Base-by-base conservation (phyloP, 2,113 vertebrate genomes). In the Solea solea region DNA sequence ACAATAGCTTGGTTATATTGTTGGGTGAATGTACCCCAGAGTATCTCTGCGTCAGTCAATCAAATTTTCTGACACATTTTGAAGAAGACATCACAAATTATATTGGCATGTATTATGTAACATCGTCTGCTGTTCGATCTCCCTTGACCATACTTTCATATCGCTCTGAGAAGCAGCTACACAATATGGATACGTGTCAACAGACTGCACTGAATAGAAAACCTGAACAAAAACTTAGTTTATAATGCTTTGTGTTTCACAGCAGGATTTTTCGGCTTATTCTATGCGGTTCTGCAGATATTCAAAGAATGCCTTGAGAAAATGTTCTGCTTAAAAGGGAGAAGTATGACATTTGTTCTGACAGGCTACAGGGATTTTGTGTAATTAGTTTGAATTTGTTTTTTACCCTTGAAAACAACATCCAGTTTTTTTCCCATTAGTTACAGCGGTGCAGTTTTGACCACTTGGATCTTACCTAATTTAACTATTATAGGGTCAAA, bases 381-480 rank as follows among this genome's bases (percentile, higher is more conserved):
- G 25, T 42, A 63, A 76, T 69, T 57, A 54, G 15, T 67, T 68
- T 46, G 53, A 66, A 66, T 76, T 55, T 25, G 50, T 42, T 69
- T 69, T 39, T 68, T 71, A 48, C 25, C 56, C 48, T 59, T 55
- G 49, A 48, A 42, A 13, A 58, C 28, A 73, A 69, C 55, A 59
- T 72, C 11, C 34, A 21, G 13, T 5, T 6, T 45, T 21, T 25
- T 58, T 80, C 34, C 40, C 39, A 28, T 45, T 50, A 64, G 46
- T 39, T 40, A 40, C 54, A 42, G 68, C 12, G 34, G 5, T 34
- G 34, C 34, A 39, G 54, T 12, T 9, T 8, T 28, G 15, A 46
- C 21, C 12, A 16, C 25, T 48, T 49, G n/a, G n/a, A 61, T 15
- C 56, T 63, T 5, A 27, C 42, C 14, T 2, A 74, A 16, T 54